Evolutionary conservation across 2,113 vertebrate genomes (phyloP).

Genomic region (Litocranius walleri): DNA sequence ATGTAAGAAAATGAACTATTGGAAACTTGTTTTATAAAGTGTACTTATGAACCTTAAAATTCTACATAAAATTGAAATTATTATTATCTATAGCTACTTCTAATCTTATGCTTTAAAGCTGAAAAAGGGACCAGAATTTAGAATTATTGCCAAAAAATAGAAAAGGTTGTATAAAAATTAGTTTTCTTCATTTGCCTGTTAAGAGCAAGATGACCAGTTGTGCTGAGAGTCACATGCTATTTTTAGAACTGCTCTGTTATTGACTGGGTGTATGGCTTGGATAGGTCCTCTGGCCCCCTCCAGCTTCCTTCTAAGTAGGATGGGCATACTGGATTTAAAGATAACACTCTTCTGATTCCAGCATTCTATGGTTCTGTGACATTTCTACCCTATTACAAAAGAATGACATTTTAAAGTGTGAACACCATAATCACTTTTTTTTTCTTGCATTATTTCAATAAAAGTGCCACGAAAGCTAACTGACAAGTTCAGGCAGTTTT

Average conservation of each 20-base stretch:
- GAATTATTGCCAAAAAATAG: not conserved
- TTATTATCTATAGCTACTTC: not conserved
- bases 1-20: not conserved
- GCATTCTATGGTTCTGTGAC: not conserved
- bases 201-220: not conserved
- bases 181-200: not conserved
- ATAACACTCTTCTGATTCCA: not conserved
- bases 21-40: not conserved
- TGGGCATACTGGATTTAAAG: too few species aligned
- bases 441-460: slow-evolving; percentile 6
- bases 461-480: slow-evolving; percentile 6
- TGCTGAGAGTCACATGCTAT: not conserved
- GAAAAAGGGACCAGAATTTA: not conserved
- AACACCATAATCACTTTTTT: not conserved
- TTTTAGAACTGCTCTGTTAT: not conserved
- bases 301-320: not conserved
- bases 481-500: slow-evolving; percentile 28
- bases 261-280: not conserved
- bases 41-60: not conserved
- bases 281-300: not conserved
- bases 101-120: not conserved
- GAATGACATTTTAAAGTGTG: slow-evolving; percentile 23
- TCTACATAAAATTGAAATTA: not conserved
- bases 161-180: not conserved
- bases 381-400: slow-evolving; percentile 7